Base-by-base conservation (phyloP, 2,888 invertebrate genomes). In the Amphipyra tragopoginis region DNA sequence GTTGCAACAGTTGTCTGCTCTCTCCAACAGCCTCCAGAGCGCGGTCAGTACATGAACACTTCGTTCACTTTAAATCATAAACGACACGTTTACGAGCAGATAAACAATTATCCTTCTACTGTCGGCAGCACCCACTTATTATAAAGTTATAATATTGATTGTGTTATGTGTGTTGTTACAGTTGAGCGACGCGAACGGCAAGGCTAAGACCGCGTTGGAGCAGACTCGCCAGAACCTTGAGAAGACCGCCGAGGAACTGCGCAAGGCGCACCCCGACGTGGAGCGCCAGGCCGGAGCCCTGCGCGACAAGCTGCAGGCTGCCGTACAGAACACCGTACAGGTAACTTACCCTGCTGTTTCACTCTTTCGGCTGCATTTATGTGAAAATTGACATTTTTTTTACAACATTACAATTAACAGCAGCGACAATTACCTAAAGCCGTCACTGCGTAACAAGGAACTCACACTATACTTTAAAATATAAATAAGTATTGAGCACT, bases 211-310 rank as follows among this genome's bases (percentile, higher is more conserved):
- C 38, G 88, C 89, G 1, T 73, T 94, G 61, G 89, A 92, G 81
- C 62, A 82, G 76, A 48, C 91, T 0, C 87, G 85, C 64, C 60
- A 76, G 67, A 88, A 81, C 86, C 11, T 94, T 49, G 82, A 93
- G 82, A 76, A 74, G 47, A 77, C 88, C 5, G 87, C 81, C 0
- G 87, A 85, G n/a, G 91, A 94, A 0, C 87, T 94, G 55, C 90
- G 89, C 76, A 79, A 82, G 73, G 77, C 86, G 42, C 93, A 94
- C 87, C 94, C 94, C 59, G 93, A 94, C 44, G 88, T 94, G 21
- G 91, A 94, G 78, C 82, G 88, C 77, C 87, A 92, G 59, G 92
- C 92, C 56, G 51, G 13, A 49, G 83, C 74, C 26, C 83, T 93
- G 51, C 83, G 84, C 53, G 89, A 91, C 48, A 87, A 87, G 77